phyloP scores from a whole-genome alignment of 1,140 invertebrate species.

The Antheraea pernyi region DNA sequence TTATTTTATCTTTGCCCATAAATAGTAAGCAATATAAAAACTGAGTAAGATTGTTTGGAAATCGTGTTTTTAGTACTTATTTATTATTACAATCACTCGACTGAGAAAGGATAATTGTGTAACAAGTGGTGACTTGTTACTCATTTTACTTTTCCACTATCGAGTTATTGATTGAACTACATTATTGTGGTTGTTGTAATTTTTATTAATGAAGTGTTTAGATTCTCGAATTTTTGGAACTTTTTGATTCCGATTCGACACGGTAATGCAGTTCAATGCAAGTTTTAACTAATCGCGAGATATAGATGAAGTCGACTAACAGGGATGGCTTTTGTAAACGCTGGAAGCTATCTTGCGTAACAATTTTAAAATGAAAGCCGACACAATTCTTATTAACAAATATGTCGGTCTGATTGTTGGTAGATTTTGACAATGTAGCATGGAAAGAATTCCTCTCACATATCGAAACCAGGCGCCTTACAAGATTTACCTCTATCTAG shows the following conservation, averaged over 20 bases:
- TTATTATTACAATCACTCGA: background rate
- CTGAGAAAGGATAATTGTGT: too few species aligned
- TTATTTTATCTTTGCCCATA: slow-evolving; percentile 23
- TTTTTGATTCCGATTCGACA: slow-evolving; percentile 48
- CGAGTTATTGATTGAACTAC: slow-evolving; percentile 51
- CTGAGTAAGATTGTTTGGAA: slow-evolving; percentile 24
- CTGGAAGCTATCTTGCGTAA: background rate
- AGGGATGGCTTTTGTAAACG: background rate
- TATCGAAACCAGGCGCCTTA: too few species aligned
- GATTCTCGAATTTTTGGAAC: slow-evolving; percentile 61
- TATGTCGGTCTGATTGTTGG: too few species aligned
- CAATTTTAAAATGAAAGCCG: too few species aligned
- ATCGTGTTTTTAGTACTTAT: slow-evolving; percentile 38
- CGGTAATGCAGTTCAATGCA: slow-evolving; percentile 61
- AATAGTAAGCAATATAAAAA: slow-evolving; percentile 10
- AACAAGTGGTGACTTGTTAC: too few species aligned
- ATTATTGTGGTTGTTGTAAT: slow-evolving; percentile 56
- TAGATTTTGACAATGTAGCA: too few species aligned
- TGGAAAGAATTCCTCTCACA: too few species aligned
- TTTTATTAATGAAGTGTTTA: slow-evolving; percentile 45
- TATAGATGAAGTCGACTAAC: slow-evolving; percentile 63
- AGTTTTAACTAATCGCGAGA: slow-evolving; percentile 48
- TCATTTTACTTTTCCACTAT: slow-evolving; percentile 21
- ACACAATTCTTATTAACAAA: too few species aligned
- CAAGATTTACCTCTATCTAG: too few species aligned